Conservation (phyloP, 1,140 invertebrate species). For the Zelostemma sp. region DNA sequence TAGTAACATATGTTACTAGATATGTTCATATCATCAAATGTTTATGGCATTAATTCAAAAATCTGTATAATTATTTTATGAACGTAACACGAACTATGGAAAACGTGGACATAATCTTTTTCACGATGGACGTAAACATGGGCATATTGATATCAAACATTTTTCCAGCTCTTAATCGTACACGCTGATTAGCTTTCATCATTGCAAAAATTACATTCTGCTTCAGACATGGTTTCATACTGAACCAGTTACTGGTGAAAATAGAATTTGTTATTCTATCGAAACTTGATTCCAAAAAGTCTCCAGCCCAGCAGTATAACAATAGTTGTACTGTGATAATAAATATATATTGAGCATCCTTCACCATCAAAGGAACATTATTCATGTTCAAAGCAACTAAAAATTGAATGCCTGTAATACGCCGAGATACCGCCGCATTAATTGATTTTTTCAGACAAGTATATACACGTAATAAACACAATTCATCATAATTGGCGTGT, state of each 20-base stretch:
- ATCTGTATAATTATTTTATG: conserved; percentile 9
- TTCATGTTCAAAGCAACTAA: conserved; percentile 19
- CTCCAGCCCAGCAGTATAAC: conserved; percentile 33
- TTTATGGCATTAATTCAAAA: too few species aligned
- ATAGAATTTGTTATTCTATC: conserved; percentile 25
- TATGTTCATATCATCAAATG: too few species aligned
- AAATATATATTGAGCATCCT: conserved; percentile 18
- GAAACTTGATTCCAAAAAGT: conserved; percentile 26
- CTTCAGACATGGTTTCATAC: conserved; percentile 14
- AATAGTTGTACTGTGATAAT: conserved; percentile 24
- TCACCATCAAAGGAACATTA: conserved; percentile 14
- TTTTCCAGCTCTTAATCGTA: conserved; percentile 23
- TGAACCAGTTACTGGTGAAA: conserved; percentile 27
- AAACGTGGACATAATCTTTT: too few species aligned
- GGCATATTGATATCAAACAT: conserved; percentile 32
- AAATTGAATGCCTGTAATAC: conserved; percentile 33
- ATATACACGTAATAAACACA: too few species aligned
- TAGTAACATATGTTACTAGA: too few species aligned
- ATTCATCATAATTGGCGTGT: too few species aligned
- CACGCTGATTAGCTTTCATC: conserved; percentile 21
- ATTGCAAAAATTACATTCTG: conserved; percentile 25
- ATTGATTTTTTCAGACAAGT: too few species aligned
- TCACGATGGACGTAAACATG: conserved; percentile 28
- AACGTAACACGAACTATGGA: conserved; percentile 30
- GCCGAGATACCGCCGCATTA: too few species aligned